Percentiles rank a stretch among this genome's conserved stretches.
Conservation (phyloP, 2,113 vertebrate genomes). For the Otis tarda region DNA sequence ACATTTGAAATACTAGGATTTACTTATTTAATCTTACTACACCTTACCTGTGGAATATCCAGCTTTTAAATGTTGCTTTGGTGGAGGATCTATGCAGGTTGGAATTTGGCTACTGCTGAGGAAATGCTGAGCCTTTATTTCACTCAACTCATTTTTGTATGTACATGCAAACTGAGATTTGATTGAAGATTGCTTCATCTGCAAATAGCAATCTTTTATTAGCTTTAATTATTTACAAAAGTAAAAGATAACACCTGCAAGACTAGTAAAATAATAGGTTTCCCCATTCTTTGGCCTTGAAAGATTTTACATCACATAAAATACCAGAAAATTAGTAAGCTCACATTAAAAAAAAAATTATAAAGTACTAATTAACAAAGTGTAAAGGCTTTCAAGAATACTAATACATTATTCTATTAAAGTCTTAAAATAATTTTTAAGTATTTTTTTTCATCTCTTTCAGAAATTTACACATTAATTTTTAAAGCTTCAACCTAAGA, state of each 20-base stretch:
- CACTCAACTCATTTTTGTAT: slow-evolving; percentile 77
- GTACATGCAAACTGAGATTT: slow-evolving; percentile 97
- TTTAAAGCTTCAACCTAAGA: not conserved
- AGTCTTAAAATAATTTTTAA: not conserved
- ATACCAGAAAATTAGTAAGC: not conserved
- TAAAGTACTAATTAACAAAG: not conserved
- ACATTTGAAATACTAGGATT: not conserved
- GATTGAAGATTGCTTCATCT: slow-evolving; percentile 80
- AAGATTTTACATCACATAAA: not conserved
- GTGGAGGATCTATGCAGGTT: slow-evolving; percentile 63
- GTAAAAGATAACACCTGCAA: not conserved
- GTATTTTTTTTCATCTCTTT: not conserved
- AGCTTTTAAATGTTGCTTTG: slow-evolving; percentile 50
- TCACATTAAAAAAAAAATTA: not conserved
- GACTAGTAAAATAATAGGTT: not conserved
- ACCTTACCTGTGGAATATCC: slow-evolving; percentile 58
- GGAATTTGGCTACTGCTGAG: slow-evolving; percentile 65
- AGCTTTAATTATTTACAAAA: not conserved
- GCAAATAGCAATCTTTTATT: slow-evolving; percentile 23
- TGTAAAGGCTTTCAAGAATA: not conserved
- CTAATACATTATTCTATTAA: not conserved
- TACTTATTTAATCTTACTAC: not conserved
- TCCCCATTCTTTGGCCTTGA: not conserved
- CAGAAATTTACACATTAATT: not conserved
- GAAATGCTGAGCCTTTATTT: slow-evolving; percentile 52